Evolutionary conservation across 2,888 invertebrate species (phyloP), one percentile per base, ranked within the genome.

Genomic region (Digitonthophagus gazella): DNA sequence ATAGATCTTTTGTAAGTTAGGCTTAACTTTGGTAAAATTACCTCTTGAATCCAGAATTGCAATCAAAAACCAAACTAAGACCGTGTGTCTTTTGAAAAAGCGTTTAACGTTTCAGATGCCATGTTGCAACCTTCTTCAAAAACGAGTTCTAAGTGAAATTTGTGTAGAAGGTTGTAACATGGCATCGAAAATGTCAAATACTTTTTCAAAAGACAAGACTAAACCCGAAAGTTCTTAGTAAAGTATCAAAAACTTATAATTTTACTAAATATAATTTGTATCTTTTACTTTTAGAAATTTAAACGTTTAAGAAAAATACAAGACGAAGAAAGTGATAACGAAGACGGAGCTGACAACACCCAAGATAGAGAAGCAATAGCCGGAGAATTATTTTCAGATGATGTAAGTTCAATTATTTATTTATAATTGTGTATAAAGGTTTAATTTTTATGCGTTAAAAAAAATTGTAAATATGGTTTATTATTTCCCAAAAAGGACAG

Each of bases 281-380:
- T 74, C 56, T 71, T 74, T 73, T 75, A 70, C 73, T 80, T 80
- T 44, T 82, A 94, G 93, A 95, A 93, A 85, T 96, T 96, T 76
- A 95, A 95, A 80, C 89, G 96, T 70, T 85, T 96, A 71, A 87
- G 91, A 72, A 86, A 93, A 22, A 88, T 96, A 74, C 91, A 93
- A 80, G 96, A 96, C 82, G 95, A 95, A 80, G 96, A 97, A 79
- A 95, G 95, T 78, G 95, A 96, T 76, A 93, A 91, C 75, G 94
- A 94, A 78, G 93, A 91, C 63, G 89, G 89, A 71, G 91, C 91
- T 78, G 91, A 92, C 75, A 91, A 91, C 66, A 90, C 90, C 19
- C 88, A 93, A 76, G 94, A 93, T 72, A 86, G 94, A 72, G 95
- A 96, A 78, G 93, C 92, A 6, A 95, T 96, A 76, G 96, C 95